phyloP scores from a whole-genome alignment of 1,140 invertebrate species.

The Lordiphosa stackelbergi region DNA sequence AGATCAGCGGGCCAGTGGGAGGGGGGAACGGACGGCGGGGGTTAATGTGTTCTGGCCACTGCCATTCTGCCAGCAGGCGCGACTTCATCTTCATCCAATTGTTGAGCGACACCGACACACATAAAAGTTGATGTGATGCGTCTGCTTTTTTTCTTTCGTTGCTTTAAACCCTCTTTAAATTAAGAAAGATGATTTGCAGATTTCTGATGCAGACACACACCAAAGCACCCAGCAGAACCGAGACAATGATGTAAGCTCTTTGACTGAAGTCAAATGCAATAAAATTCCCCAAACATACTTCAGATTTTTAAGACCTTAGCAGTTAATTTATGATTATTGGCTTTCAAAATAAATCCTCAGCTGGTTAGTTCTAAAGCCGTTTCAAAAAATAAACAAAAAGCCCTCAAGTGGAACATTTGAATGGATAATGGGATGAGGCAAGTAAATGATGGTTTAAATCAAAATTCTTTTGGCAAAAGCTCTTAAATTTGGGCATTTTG shows the following conservation, averaged over 20 bases:
- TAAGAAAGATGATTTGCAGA: slow-evolving; percentile 72
- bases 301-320: slow-evolving; percentile 25
- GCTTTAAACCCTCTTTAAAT: slow-evolving; percentile 66
- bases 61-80: slow-evolving; percentile 3
- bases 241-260: slow-evolving; percentile 22
- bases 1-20: slow-evolving; percentile 15
- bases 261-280: slow-evolving; percentile 24
- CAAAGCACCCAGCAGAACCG: slow-evolving; percentile 9
- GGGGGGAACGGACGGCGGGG: slow-evolving; percentile 4
- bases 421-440: too few relatives aligned
- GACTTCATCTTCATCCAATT: slow-evolving; percentile 28
- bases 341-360: slow-evolving; percentile 36
- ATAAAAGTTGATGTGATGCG: slow-evolving; percentile 57
- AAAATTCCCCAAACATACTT: slow-evolving; percentile 24
- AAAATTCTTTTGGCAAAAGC: too few relatives aligned
- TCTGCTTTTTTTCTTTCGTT: slow-evolving; percentile 16
- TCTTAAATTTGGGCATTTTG: too few relatives aligned
- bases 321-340: slow-evolving; percentile 61
- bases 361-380: not conserved
- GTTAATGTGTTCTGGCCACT: slow-evolving; percentile 42
- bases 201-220: slow-evolving; percentile 48
- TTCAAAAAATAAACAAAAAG: not conserved
- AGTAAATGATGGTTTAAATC: too few relatives aligned
- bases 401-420: not conserved
- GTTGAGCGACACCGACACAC: slow-evolving; percentile 41